Evolutionary conservation across 2,888 invertebrate genomes (phyloP).

Genomic region (Alcis repandata): DNA sequence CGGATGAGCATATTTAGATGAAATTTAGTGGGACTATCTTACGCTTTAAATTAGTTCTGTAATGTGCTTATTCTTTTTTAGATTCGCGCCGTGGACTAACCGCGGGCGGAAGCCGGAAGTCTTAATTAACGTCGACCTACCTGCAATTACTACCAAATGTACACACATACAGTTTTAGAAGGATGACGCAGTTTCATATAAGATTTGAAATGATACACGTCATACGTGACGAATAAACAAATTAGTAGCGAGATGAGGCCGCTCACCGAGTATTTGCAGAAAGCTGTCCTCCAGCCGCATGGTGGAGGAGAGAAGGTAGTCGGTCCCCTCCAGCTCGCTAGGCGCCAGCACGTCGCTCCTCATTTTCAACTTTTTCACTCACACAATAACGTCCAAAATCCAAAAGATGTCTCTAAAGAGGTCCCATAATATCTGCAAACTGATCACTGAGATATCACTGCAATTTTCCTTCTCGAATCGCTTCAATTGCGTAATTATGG

Average conservation of each 20-base stretch:
- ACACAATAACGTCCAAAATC: constrained; percentile 60
- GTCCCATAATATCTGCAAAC: constrained; percentile 48
- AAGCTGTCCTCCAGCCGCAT: constrained; percentile 88
- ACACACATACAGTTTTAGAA: background rate
- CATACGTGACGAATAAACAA: background rate
- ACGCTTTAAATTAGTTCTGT: too few relatives aligned
- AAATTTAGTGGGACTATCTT: too few relatives aligned
- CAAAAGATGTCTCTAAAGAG: constrained; percentile 46
- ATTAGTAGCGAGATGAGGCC: constrained; percentile 2
- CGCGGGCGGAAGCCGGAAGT: constrained; percentile 26
- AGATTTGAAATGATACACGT: background rate
- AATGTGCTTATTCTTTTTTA: background rate
- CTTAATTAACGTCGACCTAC: constrained; percentile 1
- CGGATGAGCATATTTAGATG: too few relatives aligned
- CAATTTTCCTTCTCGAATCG: constrained; percentile 45
- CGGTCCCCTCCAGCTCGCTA: constrained; percentile 88
- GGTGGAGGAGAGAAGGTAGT: constrained; percentile 88
- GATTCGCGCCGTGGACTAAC: background rate
- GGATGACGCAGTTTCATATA: background rate
- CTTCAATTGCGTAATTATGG: constrained; percentile 42
- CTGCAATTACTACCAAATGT: background rate
- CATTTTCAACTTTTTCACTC: constrained; percentile 68
- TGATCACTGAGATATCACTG: constrained; percentile 47
- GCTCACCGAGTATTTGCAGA: constrained; percentile 88
- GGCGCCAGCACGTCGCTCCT: constrained; percentile 83